Conservation (phyloP, 2,797 vertebrate genomes). For the Pipistrellus pygmaeus region DNA sequence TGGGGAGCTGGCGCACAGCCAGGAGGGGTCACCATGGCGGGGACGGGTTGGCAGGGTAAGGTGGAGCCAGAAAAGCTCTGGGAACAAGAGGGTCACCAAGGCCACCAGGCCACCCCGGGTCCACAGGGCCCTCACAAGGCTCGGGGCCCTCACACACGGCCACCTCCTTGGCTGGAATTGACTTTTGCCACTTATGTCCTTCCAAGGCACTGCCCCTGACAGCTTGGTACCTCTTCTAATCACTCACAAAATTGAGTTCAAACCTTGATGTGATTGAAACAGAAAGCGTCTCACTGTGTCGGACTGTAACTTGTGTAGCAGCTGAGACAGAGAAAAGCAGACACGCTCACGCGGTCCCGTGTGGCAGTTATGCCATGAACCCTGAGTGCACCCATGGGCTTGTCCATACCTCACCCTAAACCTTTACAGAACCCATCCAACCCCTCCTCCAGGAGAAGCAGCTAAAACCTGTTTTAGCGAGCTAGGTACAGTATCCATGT, state of each 20-base stretch:
- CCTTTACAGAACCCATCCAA: neutral
- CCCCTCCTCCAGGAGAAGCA: neutral
- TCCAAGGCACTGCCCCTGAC: neutral
- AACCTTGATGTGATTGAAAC: neutral
- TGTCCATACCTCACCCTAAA: neutral
- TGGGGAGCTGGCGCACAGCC: neutral
- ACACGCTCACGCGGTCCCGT: neutral
- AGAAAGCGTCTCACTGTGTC: rapidly evolving
- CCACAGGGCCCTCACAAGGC: neutral
- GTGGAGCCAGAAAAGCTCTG: too few relatives aligned
- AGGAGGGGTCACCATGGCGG: rapidly evolving
- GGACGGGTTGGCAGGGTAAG: neutral
- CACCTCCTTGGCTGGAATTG: neutral
- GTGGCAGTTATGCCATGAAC: rapidly evolving
- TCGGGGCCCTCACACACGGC: neutral
- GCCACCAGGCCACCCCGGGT: neutral
- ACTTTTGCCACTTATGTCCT: neutral
- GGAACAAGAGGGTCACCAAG: rapidly evolving
- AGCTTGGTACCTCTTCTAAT: rapidly evolving
- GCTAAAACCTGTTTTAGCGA: too few relatives aligned
- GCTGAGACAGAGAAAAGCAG: rapidly evolving
- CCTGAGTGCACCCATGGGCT: neutral
- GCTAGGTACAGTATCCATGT: rapidly evolving
- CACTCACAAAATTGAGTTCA: neutral
- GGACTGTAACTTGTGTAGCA: too few relatives aligned